A percentile compares a stretch with the other conserved stretches of the same genome.
Conservation (phyloP, 2,797 vertebrate species). For the Myotis vivesi region DNA sequence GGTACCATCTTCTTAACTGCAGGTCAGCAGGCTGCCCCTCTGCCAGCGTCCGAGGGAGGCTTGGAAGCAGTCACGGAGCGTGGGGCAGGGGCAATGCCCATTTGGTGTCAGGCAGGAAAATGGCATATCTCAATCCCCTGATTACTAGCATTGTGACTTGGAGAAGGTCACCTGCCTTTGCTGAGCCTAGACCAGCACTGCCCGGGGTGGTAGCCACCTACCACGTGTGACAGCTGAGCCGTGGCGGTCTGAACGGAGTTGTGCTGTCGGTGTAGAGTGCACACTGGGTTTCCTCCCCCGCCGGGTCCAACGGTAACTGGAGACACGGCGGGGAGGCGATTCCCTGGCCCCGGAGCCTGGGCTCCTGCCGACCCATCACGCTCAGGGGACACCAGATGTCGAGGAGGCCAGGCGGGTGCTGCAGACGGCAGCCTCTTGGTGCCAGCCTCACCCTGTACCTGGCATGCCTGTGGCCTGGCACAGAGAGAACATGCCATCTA, state of each 20-base stretch:
- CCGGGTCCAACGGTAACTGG: fast-evolving
- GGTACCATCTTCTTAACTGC: not conserved
- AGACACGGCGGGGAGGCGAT: fast-evolving
- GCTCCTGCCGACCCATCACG: not conserved
- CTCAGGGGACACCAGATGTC: not conserved
- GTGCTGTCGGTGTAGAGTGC: fast-evolving
- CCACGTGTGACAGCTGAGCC: fast-evolving
- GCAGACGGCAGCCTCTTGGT: not conserved
- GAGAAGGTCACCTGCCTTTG: not conserved
- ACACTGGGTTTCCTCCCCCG: not conserved
- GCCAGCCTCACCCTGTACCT: not conserved
- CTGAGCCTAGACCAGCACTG: not conserved
- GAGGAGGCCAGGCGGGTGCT: not conserved
- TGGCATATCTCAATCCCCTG: not conserved
- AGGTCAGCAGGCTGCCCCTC: not conserved
- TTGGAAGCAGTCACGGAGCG: not conserved
- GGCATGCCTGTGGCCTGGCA: fast-evolving
- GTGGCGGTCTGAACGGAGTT: not conserved
- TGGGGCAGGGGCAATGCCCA: not conserved
- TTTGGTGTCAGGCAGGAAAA: not conserved
- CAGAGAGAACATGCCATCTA: not conserved
- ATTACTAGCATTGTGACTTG: not conserved
- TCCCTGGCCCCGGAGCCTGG: not conserved
- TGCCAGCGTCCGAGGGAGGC: not conserved
- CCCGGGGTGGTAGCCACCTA: not conserved